Evolutionary conservation across 2,113 vertebrate species (phyloP).

Genomic region (Menura novaehollandiae): DNA sequence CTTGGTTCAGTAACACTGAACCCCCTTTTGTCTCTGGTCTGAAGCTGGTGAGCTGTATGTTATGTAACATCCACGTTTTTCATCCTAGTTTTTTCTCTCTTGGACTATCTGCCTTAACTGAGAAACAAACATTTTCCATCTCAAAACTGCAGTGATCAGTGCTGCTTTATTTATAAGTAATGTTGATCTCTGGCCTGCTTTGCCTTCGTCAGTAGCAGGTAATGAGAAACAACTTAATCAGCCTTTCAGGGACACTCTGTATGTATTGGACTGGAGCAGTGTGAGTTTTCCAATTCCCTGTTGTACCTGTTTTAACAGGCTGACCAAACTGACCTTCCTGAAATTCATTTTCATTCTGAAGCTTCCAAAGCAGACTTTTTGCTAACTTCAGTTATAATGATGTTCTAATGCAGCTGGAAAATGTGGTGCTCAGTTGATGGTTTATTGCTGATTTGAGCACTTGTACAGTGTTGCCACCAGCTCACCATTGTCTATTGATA

Average conservation of each 20-base stretch:
- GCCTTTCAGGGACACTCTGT: background rate
- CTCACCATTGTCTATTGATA: background rate
- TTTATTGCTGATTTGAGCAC: background rate
- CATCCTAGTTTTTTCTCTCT: background rate
- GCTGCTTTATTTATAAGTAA: background rate
- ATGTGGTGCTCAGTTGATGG: background rate
- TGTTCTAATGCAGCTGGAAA: background rate
- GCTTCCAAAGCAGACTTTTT: background rate
- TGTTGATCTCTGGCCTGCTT: background rate
- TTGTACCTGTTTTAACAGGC: background rate
- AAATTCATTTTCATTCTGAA: background rate
- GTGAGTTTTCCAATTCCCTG: background rate
- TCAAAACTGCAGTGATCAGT: background rate
- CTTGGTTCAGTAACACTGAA: background rate
- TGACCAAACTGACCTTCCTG: background rate
- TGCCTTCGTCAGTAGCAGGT: background rate
- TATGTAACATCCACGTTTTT: background rate
- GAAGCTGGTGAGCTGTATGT: background rate
- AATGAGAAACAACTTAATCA: background rate
- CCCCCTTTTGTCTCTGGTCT: background rate
- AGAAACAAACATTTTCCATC: background rate
- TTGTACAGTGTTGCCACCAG: background rate
- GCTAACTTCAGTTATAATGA: background rate
- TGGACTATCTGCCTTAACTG: background rate
- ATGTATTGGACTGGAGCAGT: background rate